These are phyloP conservation scores for Machimus rusticus DNA, from an alignment of 2,888 invertebrate genomes.

Conservation along the genomic window DNA sequence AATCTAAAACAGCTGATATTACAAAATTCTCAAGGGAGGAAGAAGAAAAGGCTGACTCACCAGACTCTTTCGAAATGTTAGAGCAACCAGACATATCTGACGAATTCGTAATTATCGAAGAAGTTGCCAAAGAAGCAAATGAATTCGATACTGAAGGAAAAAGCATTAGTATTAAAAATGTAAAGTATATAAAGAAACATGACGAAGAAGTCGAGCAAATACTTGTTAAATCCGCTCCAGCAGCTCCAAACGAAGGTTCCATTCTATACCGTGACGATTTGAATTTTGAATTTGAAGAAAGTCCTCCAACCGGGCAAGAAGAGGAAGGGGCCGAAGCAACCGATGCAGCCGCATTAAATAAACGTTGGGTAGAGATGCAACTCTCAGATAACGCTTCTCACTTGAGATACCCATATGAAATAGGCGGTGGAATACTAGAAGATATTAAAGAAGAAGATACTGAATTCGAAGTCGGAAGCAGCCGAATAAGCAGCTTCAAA, in stretches of 20 bases:
- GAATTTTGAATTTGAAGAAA: conserved; percentile 77
- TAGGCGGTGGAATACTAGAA: conserved; percentile 83
- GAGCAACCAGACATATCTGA: conserved; percentile 88
- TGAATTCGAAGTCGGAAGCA: conserved; percentile 83
- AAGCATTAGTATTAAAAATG: conserved; percentile 73
- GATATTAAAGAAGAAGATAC: conserved; percentile 94
- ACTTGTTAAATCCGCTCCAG: conserved; percentile 74
- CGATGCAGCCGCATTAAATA: conserved; percentile 76
- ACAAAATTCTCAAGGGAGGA: conserved; percentile 68
- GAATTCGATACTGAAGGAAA: conserved; percentile 85
- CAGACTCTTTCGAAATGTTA: conserved; percentile 87
- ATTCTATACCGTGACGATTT: conserved; percentile 67
- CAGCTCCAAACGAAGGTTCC: conserved; percentile 68
- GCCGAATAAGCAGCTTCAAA: conserved; percentile 76
- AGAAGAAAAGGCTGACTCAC: conserved; percentile 74
- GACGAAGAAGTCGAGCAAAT: conserved; percentile 77
- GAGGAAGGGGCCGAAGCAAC: conserved; percentile 68
- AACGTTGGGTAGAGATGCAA: conserved; percentile 91
- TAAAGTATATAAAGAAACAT: conserved; percentile 68
- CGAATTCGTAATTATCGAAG: conserved; percentile 87
- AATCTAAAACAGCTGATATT: conserved; percentile 69
- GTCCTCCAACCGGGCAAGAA: conserved; percentile 64
- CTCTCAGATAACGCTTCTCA: conserved; percentile 69
- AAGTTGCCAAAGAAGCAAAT: conserved; percentile 85
- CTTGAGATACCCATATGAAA: conserved; percentile 77